These are phyloP conservation scores for Trachemys scripta DNA, from an alignment of 2,113 vertebrate species.

Conservation along the genomic window DNA sequence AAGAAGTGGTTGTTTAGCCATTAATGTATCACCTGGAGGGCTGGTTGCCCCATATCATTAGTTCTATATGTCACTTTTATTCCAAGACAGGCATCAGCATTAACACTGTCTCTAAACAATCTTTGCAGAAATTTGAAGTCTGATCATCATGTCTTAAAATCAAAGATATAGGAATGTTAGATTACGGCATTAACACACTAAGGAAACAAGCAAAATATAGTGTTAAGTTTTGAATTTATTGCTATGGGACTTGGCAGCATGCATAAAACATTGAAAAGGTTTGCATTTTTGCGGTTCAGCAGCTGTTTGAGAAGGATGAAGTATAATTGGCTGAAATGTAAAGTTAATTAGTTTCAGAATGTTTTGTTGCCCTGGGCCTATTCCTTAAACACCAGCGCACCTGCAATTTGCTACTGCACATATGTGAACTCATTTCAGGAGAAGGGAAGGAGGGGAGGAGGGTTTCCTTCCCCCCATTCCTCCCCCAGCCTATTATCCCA, in stretches of 20 bases:
- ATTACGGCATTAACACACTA: background rate
- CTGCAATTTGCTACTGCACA: slow-evolving; percentile 35
- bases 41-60: background rate
- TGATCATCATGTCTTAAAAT: slow-evolving; percentile 46
- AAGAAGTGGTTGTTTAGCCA: background rate
- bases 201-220: slow-evolving; percentile 20
- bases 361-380: slow-evolving; percentile 63
- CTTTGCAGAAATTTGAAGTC: background rate
- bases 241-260: slow-evolving; percentile 53
- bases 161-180: slow-evolving; percentile 17
- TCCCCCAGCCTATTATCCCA: slow-evolving; percentile 48
- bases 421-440: slow-evolving; percentile 41
- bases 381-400: background rate
- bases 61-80: slow-evolving; percentile 3
- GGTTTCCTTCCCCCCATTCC: background rate
- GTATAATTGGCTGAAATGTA: slow-evolving; percentile 61
- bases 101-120: slow-evolving; percentile 18
- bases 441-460: background rate
- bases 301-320: slow-evolving; percentile 72
- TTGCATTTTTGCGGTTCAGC: slow-evolving; percentile 64
- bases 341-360: slow-evolving; percentile 74
- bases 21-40: background rate
- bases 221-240: slow-evolving; percentile 51
- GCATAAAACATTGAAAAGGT: slow-evolving; percentile 64
- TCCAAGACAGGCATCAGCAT: background rate